Conservation (phyloP, 1,140 invertebrate genomes). For the Anastrepha obliqua region DNA sequence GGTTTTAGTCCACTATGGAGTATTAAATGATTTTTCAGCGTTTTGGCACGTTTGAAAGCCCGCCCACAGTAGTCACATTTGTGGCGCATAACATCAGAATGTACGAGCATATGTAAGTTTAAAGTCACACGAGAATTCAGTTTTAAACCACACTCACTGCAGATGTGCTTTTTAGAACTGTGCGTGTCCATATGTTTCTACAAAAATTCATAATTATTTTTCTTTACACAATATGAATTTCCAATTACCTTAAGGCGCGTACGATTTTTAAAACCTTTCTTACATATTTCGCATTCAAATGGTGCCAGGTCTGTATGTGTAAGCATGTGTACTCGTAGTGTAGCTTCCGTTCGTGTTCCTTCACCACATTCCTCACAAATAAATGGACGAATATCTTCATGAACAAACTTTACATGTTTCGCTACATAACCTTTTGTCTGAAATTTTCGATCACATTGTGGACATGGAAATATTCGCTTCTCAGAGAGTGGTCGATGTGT, state of each 20-base stretch:
- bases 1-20: constrained; percentile 60
- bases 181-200: constrained; percentile 73
- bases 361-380: no score
- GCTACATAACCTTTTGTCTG: no score
- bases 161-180: constrained; percentile 74
- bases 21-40: no score
- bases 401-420: no score
- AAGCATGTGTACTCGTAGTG: constrained; percentile 60
- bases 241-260: constrained; percentile 61
- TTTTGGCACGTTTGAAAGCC: constrained; percentile 63
- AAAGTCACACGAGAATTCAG: constrained; percentile 75
- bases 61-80: constrained; percentile 67
- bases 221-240: background rate
- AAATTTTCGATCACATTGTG: no score
- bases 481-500: background rate
- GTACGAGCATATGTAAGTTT: constrained; percentile 75
- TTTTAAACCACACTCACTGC: constrained; percentile 75
- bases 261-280: constrained; percentile 72
- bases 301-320: constrained; percentile 75
- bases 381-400: no score
- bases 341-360: no score
- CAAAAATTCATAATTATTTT: background rate
- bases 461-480: no score
- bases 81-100: constrained; percentile 74
- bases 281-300: constrained; percentile 74